These are phyloP conservation scores for Chaenodraco wilsoni DNA, from an alignment of 2,797 vertebrate genomes.

Conservation along the genomic window DNA sequence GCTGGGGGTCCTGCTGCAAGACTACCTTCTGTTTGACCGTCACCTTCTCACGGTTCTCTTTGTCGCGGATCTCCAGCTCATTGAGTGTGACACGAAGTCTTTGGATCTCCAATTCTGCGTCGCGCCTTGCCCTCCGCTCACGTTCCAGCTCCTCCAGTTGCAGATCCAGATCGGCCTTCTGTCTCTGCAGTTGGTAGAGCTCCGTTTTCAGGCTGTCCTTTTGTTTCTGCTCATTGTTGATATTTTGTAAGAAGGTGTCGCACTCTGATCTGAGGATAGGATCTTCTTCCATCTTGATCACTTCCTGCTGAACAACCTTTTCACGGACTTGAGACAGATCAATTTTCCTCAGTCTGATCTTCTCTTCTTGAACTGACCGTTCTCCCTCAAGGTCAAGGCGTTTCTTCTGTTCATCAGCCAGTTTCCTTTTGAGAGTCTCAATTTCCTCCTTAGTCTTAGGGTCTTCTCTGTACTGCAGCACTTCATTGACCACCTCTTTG, in stretches of 20 bases:
- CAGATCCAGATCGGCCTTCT: constrained; percentile 89
- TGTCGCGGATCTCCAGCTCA: constrained; percentile 89
- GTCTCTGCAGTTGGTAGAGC: constrained; percentile 86
- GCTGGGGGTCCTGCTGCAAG: constrained; percentile 95
- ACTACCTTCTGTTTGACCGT: constrained; percentile 96
- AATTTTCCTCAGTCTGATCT: constrained; percentile 88
- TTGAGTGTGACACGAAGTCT: constrained; percentile 87
- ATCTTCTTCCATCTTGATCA: constrained; percentile 92
- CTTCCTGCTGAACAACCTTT: constrained; percentile 92
- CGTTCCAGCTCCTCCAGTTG: constrained; percentile 94
- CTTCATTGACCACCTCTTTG: constrained; percentile 95
- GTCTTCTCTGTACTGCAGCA: constrained; percentile 93
- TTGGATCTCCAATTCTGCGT: constrained; percentile 94
- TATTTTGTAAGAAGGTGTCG: constrained; percentile 85
- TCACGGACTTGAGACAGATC: constrained; percentile 93
- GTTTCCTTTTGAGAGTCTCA: constrained; percentile 86
- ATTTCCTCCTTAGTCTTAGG: constrained; percentile 95
- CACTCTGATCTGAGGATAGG: constrained; percentile 89
- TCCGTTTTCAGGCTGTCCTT: constrained; percentile 89
- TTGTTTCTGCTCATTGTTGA: constrained; percentile 90
- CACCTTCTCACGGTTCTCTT: constrained; percentile 92
- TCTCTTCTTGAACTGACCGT: constrained; percentile 85
- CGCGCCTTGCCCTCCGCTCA: constrained; percentile 90
- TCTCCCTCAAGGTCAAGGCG: constrained; percentile 92
- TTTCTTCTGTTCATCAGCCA: constrained; percentile 92